Conservation (phyloP, 1,140 invertebrate genomes). For the Pseudomyrmex concolor region DNA sequence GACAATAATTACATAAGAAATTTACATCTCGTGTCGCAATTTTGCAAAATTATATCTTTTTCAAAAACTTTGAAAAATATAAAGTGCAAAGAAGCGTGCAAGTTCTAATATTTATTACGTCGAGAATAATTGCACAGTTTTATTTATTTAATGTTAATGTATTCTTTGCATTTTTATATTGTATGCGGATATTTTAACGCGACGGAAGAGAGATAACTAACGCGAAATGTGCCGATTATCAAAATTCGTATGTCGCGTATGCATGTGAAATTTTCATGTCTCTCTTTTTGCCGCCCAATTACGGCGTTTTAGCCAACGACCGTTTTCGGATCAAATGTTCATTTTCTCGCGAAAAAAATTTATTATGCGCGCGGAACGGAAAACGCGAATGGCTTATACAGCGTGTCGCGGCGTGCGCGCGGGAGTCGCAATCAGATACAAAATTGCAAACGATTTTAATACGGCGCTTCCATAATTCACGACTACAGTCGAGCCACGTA, state of each 20-base stretch:
- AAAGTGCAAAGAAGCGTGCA: too few species aligned
- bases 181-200: too few species aligned
- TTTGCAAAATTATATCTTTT: neutral
- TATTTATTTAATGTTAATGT: neutral
- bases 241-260: neutral
- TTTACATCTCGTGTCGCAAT: neutral
- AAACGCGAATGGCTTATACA: conserved; percentile 36
- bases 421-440: conserved; percentile 56
- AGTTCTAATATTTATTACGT: too few species aligned
- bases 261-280: conserved; percentile 8
- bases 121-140: too few species aligned
- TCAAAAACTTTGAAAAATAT: neutral
- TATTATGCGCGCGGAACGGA: conserved; percentile 44
- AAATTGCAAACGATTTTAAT: conserved; percentile 69
- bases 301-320: conserved; percentile 24
- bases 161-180: neutral
- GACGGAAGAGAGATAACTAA: too few species aligned
- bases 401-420: conserved; percentile 22
- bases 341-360: conserved; percentile 41
- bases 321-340: conserved; percentile 23
- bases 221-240: too few species aligned
- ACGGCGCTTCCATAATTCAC: conserved; percentile 72
- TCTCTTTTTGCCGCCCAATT: conserved; percentile 26
- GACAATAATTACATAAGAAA: neutral
- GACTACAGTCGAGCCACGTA: conserved; percentile 71